Evolutionary conservation across 2,113 vertebrate genomes (phyloP).

Genomic region (Strigops habroptila): DNA sequence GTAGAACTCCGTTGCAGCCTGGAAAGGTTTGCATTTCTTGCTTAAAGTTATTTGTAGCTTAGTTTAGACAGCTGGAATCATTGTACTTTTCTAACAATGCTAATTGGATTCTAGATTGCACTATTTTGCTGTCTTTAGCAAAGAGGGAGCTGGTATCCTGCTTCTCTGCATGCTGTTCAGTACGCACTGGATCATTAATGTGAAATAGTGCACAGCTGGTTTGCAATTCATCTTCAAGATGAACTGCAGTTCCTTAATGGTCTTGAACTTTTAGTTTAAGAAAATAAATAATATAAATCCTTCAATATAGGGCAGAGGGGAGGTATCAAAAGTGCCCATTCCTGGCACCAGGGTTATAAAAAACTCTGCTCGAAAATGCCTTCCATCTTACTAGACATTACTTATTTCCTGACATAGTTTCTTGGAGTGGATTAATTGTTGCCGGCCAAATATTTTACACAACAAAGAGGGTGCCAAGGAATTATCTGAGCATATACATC

Average conservation of each 20-base stretch:
- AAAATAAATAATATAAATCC: conserved; percentile 64
- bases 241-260: conserved; percentile 55
- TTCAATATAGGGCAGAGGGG: background rate
- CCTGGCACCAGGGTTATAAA: conserved; percentile 39
- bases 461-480: background rate
- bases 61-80: background rate
- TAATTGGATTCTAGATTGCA: background rate
- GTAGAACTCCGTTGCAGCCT: background rate
- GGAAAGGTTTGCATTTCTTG: background rate
- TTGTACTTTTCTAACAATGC: background rate
- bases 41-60: background rate
- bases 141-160: background rate
- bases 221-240: conserved; percentile 60
- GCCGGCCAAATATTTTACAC: conserved; percentile 2
- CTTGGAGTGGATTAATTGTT: background rate
- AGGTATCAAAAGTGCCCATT: conserved; percentile 23
- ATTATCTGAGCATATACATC: background rate
- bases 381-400: background rate
- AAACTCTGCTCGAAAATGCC: conserved; percentile 3
- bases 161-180: background rate
- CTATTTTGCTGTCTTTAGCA: conserved; percentile 20
- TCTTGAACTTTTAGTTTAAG: conserved; percentile 60
- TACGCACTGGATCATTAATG: background rate
- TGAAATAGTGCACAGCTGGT: conserved; percentile 42
- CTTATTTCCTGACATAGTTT: conserved; percentile 36